Evolutionary conservation across 2,888 invertebrate genomes (phyloP).

Genomic region (Lottia scabra): DNA sequence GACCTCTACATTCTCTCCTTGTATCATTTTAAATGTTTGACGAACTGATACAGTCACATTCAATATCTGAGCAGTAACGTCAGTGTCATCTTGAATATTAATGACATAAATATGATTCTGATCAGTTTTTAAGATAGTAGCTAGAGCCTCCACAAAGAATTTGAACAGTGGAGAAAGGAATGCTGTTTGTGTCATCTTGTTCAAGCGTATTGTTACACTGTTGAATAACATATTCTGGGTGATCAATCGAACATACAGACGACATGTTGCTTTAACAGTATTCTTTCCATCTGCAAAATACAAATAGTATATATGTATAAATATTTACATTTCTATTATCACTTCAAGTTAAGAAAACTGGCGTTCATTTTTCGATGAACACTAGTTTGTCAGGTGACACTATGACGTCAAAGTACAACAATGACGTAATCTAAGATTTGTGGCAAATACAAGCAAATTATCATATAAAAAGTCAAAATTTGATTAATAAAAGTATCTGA

Average conservation of each 20-base stretch:
- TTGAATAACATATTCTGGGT: constrained; percentile 95
- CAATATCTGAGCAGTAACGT: constrained; percentile 82
- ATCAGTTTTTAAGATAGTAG: constrained; percentile 91
- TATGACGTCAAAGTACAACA: too few relatives aligned
- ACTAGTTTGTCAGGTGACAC: too few relatives aligned
- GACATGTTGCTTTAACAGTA: constrained; percentile 93
- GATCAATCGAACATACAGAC: constrained; percentile 87
- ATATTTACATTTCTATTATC: too few relatives aligned
- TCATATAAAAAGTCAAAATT: too few relatives aligned
- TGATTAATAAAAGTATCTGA: too few relatives aligned
- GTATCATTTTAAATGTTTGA: constrained; percentile 34
- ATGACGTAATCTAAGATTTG: too few relatives aligned
- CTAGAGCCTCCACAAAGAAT: constrained; percentile 89
- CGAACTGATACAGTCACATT: constrained; percentile 95
- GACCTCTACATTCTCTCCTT: constrained; percentile 71
- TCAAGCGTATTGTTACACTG: constrained; percentile 91
- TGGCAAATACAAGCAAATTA: too few relatives aligned
- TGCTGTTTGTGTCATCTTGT: constrained; percentile 92
- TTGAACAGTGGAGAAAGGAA: constrained; percentile 88
- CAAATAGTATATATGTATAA: too few relatives aligned
- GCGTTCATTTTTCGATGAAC: too few relatives aligned
- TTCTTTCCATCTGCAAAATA: constrained; percentile 85
- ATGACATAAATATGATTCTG: constrained; percentile 93
- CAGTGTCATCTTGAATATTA: constrained; percentile 91
- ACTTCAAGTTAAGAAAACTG: too few relatives aligned